Conservation (phyloP, 92 coral and sea anemone genomes). For the Paramuricea clavata region DNA sequence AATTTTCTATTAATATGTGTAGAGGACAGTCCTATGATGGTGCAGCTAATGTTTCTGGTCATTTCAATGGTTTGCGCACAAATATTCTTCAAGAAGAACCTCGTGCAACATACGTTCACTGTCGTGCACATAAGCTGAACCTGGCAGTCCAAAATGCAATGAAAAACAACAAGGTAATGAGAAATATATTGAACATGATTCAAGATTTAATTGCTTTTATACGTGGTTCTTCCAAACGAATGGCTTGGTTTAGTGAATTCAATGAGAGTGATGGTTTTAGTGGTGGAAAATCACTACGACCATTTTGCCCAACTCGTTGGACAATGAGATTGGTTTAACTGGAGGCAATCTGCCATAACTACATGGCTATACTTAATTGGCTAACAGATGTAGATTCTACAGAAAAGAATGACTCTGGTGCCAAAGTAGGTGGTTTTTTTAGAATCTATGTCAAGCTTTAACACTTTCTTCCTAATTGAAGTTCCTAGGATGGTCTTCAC, state of each 20-base stretch:
- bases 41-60: conserved; percentile 46
- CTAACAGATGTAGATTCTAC: conserved; percentile 38
- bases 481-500: conserved; percentile 42
- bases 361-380: conserved; percentile 24
- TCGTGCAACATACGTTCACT: conserved; percentile 50
- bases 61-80: conserved; percentile 31
- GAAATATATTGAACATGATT: conserved; percentile 28
- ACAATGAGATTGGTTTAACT: conserved; percentile 38
- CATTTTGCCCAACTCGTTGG: conserved; percentile 43
- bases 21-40: conserved; percentile 47
- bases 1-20: conserved; percentile 29
- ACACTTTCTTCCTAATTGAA: conserved; percentile 36
- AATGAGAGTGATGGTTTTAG: conserved; percentile 18
- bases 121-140: conserved; percentile 42
- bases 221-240: conserved; percentile 35
- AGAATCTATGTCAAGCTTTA: conserved; percentile 25
- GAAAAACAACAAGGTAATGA: conserved; percentile 36
- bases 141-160: conserved; percentile 44
- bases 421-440: conserved; percentile 35
- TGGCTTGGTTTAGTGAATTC: conserved; percentile 41
- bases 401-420: conserved; percentile 49
- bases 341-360: conserved; percentile 35
- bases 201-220: conserved; percentile 33
- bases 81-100: conserved; percentile 26
- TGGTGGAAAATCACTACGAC: conserved; percentile 22